Evolutionary conservation across 1,140 invertebrate species (phyloP), one percentile per base, ranked within the genome.

Genomic region (Lucilia cuprina): DNA sequence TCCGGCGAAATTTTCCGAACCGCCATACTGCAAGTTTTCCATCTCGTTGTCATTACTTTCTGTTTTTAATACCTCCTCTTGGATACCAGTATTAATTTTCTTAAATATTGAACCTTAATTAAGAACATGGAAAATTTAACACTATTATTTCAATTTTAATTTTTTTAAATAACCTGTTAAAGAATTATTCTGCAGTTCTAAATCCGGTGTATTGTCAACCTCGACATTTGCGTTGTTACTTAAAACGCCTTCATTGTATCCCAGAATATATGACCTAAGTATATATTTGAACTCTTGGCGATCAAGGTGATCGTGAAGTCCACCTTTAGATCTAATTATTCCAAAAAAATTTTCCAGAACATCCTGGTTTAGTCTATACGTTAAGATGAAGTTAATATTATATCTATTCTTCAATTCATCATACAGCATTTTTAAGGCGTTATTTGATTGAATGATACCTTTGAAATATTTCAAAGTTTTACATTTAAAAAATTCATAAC

Each of bases 261-360:
- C 87, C 34, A 89, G 82, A 35, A 88, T 82, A 65, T 87, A 85
- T 21, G 85, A 78, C 82, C 87, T 35, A 9, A 89, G 78, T 47
- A 86, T 78, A 82, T 87, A 87, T 47, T 85, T 86, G 74, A 89
- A 88, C 77, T 88, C 86, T 17, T 86, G 35, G 17, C 86, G 84
- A 84, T 85, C 65, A 30, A 87, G 87, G 84, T 88, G 86, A 60
- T 87, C 84, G 82, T 87, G 84, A 13, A 84, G 41, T 13, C 85
- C 85, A 21, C 88, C 87, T 50, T 86, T 86, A n/a, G 83, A 84
- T 84, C 88, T n/a, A 34, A 89, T 87, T 8, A 82, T 49, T 7
- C 86, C 85, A 82, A 89, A 89, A 82, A 88, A 87, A 74, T 30
- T 19, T 60, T 60, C 50, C 17, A 60, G 50, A 60, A 60, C 50